These are phyloP conservation scores for Pocota personata DNA, from an alignment of 2,888 invertebrate genomes.

Conservation along the genomic window DNA sequence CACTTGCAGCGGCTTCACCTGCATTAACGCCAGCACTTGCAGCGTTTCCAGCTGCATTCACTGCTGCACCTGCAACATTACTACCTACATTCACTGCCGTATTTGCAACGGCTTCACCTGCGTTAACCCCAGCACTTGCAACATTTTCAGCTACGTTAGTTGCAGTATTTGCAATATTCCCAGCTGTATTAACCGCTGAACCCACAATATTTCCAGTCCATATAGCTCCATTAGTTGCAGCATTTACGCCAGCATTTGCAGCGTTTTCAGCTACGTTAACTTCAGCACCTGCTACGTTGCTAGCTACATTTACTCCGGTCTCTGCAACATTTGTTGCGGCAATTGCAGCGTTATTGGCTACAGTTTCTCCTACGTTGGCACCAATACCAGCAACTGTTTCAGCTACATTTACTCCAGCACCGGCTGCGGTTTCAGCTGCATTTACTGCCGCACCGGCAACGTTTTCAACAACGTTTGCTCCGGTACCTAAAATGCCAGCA, in stretches of 20 bases:
- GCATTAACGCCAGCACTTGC: neutral
- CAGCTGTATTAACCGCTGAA: neutral
- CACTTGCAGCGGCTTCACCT: neutral
- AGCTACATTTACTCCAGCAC: neutral
- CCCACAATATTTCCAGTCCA: neutral
- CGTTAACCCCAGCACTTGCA: neutral
- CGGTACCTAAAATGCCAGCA: neutral
- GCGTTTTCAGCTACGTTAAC: neutral
- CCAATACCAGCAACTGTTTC: neutral
- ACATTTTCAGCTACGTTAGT: neutral
- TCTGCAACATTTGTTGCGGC: neutral
- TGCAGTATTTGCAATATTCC: neutral
- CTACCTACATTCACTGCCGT: neutral
- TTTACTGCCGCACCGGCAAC: neutral
- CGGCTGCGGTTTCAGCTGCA: neutral
- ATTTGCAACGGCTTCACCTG: neutral
- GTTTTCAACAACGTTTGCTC: neutral
- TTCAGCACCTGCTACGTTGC: neutral
- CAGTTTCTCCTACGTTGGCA: neutral
- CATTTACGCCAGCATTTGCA: neutral
- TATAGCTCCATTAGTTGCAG: neutral
- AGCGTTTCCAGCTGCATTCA: neutral
- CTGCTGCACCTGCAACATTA: neutral
- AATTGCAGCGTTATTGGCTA: neutral
- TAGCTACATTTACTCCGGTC: neutral